A percentile compares a stretch with the other conserved stretches of the same genome.
Conservation (phyloP, 23 tunicate species). For the Halocynthia roretzi region DNA sequence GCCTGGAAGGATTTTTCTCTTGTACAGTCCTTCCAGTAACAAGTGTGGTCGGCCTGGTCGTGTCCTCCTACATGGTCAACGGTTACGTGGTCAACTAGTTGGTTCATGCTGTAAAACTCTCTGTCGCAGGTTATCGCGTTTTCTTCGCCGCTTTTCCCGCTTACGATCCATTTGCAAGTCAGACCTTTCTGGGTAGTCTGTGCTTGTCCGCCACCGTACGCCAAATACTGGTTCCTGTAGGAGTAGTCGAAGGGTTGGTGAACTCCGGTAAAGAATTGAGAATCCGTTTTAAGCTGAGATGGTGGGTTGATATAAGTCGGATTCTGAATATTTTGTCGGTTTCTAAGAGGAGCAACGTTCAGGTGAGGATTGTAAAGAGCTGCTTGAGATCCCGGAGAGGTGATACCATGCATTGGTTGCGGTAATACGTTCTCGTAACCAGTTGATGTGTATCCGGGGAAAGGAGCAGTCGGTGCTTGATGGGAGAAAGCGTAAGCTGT, state of each 20-base stretch:
- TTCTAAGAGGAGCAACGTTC: background rate
- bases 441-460: background rate
- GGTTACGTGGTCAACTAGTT: conserved; percentile 60
- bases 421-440: background rate
- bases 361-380: background rate
- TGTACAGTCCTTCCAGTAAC: conserved; percentile 66
- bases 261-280: background rate
- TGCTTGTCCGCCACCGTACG: background rate
- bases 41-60: conserved; percentile 70
- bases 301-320: background rate
- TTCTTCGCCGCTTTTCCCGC: conserved; percentile 16
- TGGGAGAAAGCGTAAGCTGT: conserved; percentile 1
- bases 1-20: conserved; percentile 59
- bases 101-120: conserved; percentile 35
- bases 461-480: conserved; percentile 1
- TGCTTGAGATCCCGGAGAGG: background rate
- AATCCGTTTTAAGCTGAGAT: background rate
- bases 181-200: conserved; percentile 12
- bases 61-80: conserved; percentile 59
- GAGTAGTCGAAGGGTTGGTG: background rate
- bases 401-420: conserved; percentile 8
- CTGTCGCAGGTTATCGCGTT: conserved; percentile 30
- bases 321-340: conserved; percentile 2
- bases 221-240: background rate
- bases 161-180: conserved; percentile 47